Percentiles rank a stretch among this genome's conserved stretches.
Conservation (phyloP, 2,113 vertebrate species). For the Tauraco erythrolophus region DNA sequence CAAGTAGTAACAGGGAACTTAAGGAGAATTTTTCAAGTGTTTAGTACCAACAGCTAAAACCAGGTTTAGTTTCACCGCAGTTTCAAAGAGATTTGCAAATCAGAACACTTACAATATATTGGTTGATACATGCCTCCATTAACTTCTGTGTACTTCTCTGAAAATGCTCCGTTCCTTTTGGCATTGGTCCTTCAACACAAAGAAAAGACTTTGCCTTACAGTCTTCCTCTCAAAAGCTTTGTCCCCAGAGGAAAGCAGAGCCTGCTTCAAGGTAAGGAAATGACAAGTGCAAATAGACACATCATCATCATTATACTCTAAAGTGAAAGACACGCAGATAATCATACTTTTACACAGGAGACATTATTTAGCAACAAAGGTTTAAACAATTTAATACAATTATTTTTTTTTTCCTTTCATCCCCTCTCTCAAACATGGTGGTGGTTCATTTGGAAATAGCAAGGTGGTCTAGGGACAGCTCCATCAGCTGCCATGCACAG, state of each 20-base stretch:
- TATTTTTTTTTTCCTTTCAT: not conserved
- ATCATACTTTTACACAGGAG: not conserved
- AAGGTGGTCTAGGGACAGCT: not conserved
- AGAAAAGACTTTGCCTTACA: not conserved
- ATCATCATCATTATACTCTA: not conserved
- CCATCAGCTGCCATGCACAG: not conserved
- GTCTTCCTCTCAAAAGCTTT: not conserved
- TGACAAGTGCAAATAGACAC: not conserved
- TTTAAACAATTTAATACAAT: not conserved
- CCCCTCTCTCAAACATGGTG: not conserved
- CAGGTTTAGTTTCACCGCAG: not conserved
- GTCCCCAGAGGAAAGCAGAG: not conserved
- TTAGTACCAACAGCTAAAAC: not conserved
- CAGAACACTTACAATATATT: not conserved
- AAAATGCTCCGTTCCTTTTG: not conserved
- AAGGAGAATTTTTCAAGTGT: not conserved
- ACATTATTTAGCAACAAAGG: not conserved
- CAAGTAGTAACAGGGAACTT: not conserved
- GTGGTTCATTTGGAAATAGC: not conserved
- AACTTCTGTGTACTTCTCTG: not conserved
- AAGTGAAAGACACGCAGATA: not conserved
- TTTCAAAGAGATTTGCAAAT: not conserved
- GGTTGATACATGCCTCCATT: not conserved
- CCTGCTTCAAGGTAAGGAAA: not conserved
- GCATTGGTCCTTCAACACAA: not conserved